Evolutionary conservation across 2,888 invertebrate species (phyloP).

Genomic region (Nephrocerus scutellatus): DNA sequence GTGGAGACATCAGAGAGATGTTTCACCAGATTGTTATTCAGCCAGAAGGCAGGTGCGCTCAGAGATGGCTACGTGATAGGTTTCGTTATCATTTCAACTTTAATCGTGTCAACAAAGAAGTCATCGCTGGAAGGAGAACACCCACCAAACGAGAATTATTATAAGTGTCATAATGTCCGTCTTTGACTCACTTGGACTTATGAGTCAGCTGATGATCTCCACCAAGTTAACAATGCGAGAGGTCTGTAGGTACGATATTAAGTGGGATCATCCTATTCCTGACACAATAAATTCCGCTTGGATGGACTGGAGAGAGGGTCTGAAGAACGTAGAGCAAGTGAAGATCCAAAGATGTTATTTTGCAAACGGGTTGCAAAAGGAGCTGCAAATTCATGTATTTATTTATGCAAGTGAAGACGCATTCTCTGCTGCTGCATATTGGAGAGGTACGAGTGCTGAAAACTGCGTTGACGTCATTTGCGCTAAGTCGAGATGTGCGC

Average conservation of each 20-base stretch:
- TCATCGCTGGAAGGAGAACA: too few species aligned
- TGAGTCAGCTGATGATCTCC: background rate
- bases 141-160: too few species aligned
- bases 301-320: conserved; percentile 4
- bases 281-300: background rate
- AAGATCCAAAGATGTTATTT: background rate
- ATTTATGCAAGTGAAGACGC: conserved; percentile 13
- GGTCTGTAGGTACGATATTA: conserved; percentile 2
- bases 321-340: background rate
- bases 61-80: conserved; percentile 2
- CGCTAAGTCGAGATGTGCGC: conserved; percentile 4
- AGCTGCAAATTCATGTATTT: conserved; percentile 4
- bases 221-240: conserved; percentile 4
- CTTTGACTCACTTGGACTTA: conserved; percentile 5
- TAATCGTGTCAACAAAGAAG: too few species aligned
- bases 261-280: conserved; percentile 6
- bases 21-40: conserved; percentile 16
- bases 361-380: background rate
- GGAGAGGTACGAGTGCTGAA: conserved; percentile 3
- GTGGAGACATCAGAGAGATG: conserved; percentile 21
- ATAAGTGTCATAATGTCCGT: too few species aligned
- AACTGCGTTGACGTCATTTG: too few species aligned
- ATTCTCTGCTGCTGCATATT: conserved; percentile 10
- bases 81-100: background rate
- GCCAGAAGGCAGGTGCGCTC: conserved; percentile 9